Evolutionary conservation across 2,797 vertebrate species (phyloP).

Genomic region (Antrozous pallidus): DNA sequence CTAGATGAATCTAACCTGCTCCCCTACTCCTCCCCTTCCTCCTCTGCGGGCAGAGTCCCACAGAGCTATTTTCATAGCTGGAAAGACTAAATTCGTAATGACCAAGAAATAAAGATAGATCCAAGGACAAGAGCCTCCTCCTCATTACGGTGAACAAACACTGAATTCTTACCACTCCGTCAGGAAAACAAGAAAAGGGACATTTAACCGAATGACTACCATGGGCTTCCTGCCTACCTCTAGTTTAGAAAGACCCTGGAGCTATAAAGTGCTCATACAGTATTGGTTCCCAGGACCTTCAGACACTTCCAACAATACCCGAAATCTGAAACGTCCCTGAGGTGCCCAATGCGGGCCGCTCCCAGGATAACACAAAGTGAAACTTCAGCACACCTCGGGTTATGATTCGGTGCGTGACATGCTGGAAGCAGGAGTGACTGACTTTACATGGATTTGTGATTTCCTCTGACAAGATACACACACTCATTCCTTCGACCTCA

Average conservation of each 20-base stretch:
- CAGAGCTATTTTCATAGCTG: background rate
- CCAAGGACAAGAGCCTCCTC: background rate
- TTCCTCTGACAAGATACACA: slow-evolving; percentile 56
- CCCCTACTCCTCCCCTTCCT: background rate
- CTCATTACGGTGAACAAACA: background rate
- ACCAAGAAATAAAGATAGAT: background rate
- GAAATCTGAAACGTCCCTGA: background rate
- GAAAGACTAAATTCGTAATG: background rate
- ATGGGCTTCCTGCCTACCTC: background rate
- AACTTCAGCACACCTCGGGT: slow-evolving; percentile 44
- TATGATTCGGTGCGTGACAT: background rate
- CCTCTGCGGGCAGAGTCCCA: background rate
- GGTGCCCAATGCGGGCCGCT: background rate
- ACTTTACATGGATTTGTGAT: slow-evolving; percentile 52
- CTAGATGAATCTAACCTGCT: background rate
- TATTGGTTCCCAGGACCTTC: background rate
- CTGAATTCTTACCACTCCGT: background rate
- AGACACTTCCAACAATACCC: background rate
- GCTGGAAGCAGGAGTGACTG: background rate
- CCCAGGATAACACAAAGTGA: background rate
- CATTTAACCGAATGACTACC: background rate
- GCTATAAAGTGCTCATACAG: background rate
- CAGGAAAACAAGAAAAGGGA: background rate
- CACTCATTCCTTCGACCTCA: slow-evolving; percentile 53
- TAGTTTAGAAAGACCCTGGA: background rate